A percentile compares a stretch with the other conserved stretches of the same genome.
These are phyloP conservation scores for Malurus leucopterus DNA, from an alignment of 2,797 vertebrate species.

Conservation along the genomic window DNA sequence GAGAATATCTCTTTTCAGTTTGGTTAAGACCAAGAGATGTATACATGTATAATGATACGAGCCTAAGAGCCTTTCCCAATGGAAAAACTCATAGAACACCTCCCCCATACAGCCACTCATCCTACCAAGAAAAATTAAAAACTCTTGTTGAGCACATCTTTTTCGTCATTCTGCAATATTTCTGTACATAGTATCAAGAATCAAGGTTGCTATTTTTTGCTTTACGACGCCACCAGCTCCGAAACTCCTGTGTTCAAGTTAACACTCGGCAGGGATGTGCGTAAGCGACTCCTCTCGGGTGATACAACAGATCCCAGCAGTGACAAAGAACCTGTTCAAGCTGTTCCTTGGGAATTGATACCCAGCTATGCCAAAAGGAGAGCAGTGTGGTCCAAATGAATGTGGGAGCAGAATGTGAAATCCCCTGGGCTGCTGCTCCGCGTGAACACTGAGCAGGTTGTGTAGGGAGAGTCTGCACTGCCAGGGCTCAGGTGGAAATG, in stretches of 20 bases:
- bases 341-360: neutral
- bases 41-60: neutral
- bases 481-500: neutral
- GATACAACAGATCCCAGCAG: neutral
- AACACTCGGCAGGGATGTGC: neutral
- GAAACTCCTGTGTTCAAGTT: neutral
- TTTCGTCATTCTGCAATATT: slow-evolving; percentile 16
- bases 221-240: neutral
- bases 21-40: neutral
- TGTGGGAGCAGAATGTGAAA: neutral
- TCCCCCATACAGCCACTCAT: neutral
- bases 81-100: neutral
- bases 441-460: neutral
- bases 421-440: neutral
- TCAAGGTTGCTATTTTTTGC: slow-evolving; percentile 4
- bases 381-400: neutral
- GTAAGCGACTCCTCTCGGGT: neutral
- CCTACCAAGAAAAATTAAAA: neutral
- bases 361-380: neutral
- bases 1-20: neutral
- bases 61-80: neutral
- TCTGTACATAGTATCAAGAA: slow-evolving; percentile 4
- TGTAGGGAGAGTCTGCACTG: neutral
- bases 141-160: neutral
- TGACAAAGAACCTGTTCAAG: neutral